Base-by-base conservation (phyloP, 2,797 vertebrate genomes). In the Aplochiton taeniatus region DNA sequence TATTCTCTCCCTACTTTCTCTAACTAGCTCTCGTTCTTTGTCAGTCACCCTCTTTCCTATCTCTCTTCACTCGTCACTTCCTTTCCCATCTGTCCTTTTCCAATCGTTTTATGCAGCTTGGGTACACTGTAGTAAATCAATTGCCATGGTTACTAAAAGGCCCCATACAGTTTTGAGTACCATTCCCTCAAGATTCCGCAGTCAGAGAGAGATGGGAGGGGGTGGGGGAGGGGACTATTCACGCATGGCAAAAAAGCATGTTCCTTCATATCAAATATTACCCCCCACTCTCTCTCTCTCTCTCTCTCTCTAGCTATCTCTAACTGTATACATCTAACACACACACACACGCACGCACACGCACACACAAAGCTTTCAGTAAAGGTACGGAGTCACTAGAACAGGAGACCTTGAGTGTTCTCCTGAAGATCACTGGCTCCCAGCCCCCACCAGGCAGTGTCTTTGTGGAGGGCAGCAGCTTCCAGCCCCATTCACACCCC, bases 401-500 rank as follows among this genome's bases (percentile, higher is more conserved):
- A 11, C 53, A n/a, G 19, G 16, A n/a, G 48, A 62, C 60, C 13
- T n/a, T 61, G 20, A 42, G 60, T 1, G 6, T 46, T 16, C 9
- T 47, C 60, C 11, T 73, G 63, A 74, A 81, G 67, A 56, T 31
- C 6, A 31, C 31, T 3, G 31, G 31, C 31, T 31, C 31, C 31
- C 31, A 31, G 31, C 31, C 31, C 31, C 6, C 19, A 11, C 44
- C 7, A n/a, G 49, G 49, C 13, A 49, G 50, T n/a, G 14, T 67
- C 31, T 72, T 53, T 11, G 20, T 3, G 11, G 42, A 11, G 50
- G 54, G 0, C 4, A 19, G 7, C 11, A 50, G 11, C 41, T 17
- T 14, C 66, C 6, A 70, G 76, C 78, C 59, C 78, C 66, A 83
- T 88, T 87, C 63, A 79, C 85, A 85, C 84, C 72, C 66, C 59